Evolutionary conservation across 2,797 vertebrate genomes (phyloP).

Genomic region (Lutjanus campechanus): DNA sequence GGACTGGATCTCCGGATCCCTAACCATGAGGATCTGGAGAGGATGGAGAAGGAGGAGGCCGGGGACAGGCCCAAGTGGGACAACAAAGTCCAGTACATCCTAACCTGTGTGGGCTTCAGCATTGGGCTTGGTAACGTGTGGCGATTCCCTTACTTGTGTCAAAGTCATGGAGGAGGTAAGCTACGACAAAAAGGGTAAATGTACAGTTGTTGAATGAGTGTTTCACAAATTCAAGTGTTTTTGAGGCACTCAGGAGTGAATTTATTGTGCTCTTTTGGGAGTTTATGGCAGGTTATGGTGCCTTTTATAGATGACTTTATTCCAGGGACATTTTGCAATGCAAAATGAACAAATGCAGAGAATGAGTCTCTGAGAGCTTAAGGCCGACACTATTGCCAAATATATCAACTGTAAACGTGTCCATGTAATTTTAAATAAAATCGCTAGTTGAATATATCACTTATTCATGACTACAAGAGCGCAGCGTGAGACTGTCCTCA

Average conservation of each 20-base stretch:
- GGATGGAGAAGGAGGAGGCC: constrained; percentile 85
- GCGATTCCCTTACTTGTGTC: constrained; percentile 94
- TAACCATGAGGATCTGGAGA: constrained; percentile 84
- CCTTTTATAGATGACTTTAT: neutral
- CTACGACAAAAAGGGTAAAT: neutral
- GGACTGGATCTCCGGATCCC: constrained; percentile 69
- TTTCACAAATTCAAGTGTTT: neutral
- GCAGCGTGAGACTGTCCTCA: neutral
- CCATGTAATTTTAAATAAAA: neutral
- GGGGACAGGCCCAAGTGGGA: constrained; percentile 92
- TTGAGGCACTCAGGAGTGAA: neutral
- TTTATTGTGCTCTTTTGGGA: neutral
- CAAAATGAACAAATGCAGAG: too few species aligned
- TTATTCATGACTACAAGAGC: neutral
- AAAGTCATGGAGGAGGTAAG: constrained; percentile 95
- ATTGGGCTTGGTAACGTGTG: constrained; percentile 95
- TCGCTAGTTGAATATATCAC: constrained; percentile 35
- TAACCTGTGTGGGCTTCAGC: constrained; percentile 95
- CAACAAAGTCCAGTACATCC: constrained; percentile 95
- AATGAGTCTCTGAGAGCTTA: neutral
- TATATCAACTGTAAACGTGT: neutral
- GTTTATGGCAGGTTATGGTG: neutral
- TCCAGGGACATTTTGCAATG: neutral
- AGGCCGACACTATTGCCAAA: neutral
- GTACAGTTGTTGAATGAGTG: neutral